Conservation (phyloP, 2,888 invertebrate genomes). For the Augiades crinisus region DNA sequence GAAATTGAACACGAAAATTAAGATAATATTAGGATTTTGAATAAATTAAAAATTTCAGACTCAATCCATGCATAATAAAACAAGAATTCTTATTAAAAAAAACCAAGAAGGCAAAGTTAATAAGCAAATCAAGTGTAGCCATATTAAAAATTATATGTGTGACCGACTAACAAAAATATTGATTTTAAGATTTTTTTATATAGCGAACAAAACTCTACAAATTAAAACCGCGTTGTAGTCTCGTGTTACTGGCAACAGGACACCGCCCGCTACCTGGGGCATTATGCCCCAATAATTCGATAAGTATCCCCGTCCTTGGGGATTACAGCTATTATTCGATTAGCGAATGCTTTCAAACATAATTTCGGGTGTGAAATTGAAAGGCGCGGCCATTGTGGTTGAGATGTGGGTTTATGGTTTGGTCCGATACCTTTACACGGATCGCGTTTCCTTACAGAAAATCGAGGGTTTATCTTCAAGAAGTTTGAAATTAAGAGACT, state of each 20-base stretch:
- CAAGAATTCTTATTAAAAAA: no score
- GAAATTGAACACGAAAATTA: no score
- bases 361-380: constrained; percentile 34
- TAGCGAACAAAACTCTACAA: no score
- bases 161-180: no score
- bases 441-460: neutral
- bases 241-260: constrained; percentile 36
- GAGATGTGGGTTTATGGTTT: constrained; percentile 31
- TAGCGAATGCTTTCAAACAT: constrained; percentile 41
- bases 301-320: constrained; percentile 46
- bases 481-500: no score
- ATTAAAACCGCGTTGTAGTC: constrained; percentile 21
- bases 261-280: constrained; percentile 38
- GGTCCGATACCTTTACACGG: neutral
- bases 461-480: neutral
- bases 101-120: no score
- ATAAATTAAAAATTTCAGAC: no score
- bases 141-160: no score
- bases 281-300: constrained; percentile 44
- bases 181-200: no score
- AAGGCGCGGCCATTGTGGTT: constrained; percentile 27
- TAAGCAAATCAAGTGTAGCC: no score
- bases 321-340: constrained; percentile 45
- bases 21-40: no score
- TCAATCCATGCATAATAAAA: no score